Evolutionary conservation across 2,888 invertebrate genomes (phyloP).

Genomic region (Metallyticus violacea): DNA sequence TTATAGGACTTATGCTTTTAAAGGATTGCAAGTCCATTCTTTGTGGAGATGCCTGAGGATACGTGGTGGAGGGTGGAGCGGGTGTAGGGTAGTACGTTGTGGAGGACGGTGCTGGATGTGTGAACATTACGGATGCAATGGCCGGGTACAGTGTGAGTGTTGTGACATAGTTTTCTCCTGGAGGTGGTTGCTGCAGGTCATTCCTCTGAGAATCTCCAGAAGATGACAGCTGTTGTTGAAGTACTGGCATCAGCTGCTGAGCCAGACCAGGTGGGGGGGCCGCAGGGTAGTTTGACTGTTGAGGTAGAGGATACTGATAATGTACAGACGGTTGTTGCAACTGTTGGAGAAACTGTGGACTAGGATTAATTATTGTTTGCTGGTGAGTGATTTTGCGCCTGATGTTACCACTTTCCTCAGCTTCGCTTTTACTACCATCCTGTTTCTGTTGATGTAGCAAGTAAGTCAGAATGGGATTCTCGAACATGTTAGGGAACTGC

Average conservation of each 20-base stretch:
- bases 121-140: not conserved
- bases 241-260: not conserved
- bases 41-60: not conserved
- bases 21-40: not conserved
- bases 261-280: not conserved
- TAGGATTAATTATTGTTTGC: conserved; percentile 42
- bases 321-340: not conserved
- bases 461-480: conserved; percentile 13
- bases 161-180: not conserved
- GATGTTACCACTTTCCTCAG: conserved; percentile 31
- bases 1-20: not conserved
- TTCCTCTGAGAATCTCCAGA: not conserved
- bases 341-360: conserved; percentile 29
- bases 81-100: not conserved
- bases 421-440: not conserved
- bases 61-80: not conserved
- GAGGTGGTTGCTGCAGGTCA: not conserved
- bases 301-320: not conserved
- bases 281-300: not conserved
- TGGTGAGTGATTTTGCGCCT: conserved; percentile 46
- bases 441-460: not conserved
- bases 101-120: not conserved
- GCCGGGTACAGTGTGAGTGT: not conserved
- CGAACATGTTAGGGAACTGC: not conserved
- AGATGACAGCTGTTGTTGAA: not conserved